A percentile compares a stretch with the other conserved stretches of the same genome.
phyloP scores from a whole-genome alignment of 2,888 invertebrate species.

The Galeruca laticollis region DNA sequence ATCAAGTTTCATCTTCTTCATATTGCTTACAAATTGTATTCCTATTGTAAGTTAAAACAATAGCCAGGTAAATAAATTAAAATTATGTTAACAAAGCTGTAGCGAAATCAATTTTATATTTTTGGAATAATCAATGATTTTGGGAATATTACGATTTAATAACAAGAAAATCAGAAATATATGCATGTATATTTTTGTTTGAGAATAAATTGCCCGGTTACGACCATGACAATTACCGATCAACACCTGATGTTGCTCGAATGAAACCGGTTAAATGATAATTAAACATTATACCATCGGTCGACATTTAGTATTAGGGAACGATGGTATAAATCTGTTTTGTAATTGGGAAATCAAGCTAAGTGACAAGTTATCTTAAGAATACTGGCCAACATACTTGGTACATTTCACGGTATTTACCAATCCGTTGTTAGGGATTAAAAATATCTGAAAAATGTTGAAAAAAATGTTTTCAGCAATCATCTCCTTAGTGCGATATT shows the following conservation, averaged over 20 bases:
- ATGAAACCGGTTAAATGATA: conserved; percentile 21
- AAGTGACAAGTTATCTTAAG: conserved; percentile 10
- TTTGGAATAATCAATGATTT: no score
- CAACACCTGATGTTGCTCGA: conserved; percentile 18
- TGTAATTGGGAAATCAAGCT: conserved; percentile 19
- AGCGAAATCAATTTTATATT: no score
- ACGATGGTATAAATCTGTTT: conserved; percentile 10
- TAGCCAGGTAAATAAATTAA: no score
- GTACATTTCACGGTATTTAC: not conserved
- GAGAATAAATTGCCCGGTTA: not conserved
- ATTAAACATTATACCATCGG: conserved; percentile 17
- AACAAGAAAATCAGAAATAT: no score
- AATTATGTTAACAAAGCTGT: no score
- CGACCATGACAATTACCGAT: conserved; percentile 6
- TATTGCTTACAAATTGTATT: no score
- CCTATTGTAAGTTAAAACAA: no score
- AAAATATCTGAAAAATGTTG: not conserved
- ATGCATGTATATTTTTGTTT: no score
- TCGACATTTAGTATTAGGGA: conserved; percentile 15
- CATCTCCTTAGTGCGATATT: not conserved
- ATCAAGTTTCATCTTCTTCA: no score
- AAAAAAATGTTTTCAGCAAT: not conserved
- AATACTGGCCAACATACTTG: not conserved
- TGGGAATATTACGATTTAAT: no score
- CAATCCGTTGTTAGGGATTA: not conserved